Evolutionary conservation across 2,797 vertebrate species (phyloP).

Genomic region (Melanotaenia parkinsoni): DNA sequence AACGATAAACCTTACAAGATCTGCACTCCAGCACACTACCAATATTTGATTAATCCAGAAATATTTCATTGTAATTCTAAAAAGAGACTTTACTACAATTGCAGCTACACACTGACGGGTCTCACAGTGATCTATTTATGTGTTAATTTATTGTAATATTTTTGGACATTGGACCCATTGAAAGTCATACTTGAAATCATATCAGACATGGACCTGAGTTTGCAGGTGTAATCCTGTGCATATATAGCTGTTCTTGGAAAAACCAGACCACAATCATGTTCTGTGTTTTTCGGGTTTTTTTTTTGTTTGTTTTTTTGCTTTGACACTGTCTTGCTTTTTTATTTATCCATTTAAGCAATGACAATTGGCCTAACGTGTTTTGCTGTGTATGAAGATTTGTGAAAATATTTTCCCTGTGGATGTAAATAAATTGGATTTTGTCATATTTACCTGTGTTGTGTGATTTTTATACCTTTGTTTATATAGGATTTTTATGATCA

Average conservation of each 20-base stretch:
- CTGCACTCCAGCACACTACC: conserved; percentile 10
- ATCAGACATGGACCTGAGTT: conserved; percentile 47
- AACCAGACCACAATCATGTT: conserved; percentile 57
- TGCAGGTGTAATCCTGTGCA: conserved; percentile 27
- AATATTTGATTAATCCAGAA: conserved; percentile 15
- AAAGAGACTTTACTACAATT: conserved; percentile 19
- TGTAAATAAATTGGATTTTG: conserved; percentile 64
- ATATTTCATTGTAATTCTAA: conserved; percentile 16
- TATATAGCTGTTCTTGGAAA: conserved; percentile 1
- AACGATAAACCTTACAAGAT: conserved; percentile 12
- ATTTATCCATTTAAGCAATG: conserved; percentile 65
- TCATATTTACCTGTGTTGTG: conserved; percentile 38
- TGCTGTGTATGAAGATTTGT: conserved; percentile 54
- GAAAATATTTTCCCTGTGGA: conserved; percentile 68
- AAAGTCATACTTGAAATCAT: conserved; percentile 59
- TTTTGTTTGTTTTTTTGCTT: neutral
- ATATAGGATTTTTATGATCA: neutral
- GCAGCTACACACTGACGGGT: conserved; percentile 32
- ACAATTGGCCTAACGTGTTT: conserved; percentile 41
- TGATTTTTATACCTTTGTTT: conserved; percentile 12
- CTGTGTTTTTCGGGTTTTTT: conserved; percentile 49
- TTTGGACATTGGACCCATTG: conserved; percentile 49
- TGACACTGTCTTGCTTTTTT: conserved; percentile 46
- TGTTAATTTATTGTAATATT: conserved; percentile 74
- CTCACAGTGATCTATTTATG: conserved; percentile 63